Conservation (phyloP, 2,113 vertebrate genomes). For the Labeo rohita region DNA sequence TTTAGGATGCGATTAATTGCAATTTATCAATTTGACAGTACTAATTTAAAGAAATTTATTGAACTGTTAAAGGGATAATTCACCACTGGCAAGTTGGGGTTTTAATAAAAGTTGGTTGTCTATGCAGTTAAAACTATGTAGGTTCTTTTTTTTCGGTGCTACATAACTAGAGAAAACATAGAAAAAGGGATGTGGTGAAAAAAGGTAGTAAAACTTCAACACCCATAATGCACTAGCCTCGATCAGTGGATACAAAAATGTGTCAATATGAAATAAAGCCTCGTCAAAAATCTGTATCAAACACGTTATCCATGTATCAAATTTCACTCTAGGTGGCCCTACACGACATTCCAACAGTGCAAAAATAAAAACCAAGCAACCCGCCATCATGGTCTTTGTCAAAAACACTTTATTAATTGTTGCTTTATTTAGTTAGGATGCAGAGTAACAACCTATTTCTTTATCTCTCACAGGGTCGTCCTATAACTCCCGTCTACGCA, state of each 20-base stretch:
- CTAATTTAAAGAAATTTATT: not conserved
- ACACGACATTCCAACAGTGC: not conserved
- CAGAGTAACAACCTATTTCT: not conserved
- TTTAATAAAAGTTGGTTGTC: not conserved
- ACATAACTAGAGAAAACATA: too few species aligned
- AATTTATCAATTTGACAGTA: too few species aligned
- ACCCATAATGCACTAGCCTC: too few species aligned
- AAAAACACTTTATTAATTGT: not conserved
- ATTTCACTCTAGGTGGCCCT: not conserved
- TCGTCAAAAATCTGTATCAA: too few species aligned
- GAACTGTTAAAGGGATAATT: not conserved
- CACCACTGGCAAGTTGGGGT: not conserved
- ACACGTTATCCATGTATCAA: not conserved
- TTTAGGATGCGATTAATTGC: too few species aligned
- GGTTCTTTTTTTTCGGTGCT: too few species aligned
- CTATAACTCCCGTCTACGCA: slow-evolving; percentile 94
- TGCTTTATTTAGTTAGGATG: not conserved
- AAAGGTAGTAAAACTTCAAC: too few species aligned
- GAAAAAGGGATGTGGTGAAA: too few species aligned
- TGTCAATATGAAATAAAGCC: too few species aligned
- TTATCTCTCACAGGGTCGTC: slow-evolving; percentile 82
- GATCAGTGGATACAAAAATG: too few species aligned
- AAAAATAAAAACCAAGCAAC: not conserved
- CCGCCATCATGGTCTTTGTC: not conserved
- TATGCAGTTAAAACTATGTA: not conserved